Evolutionary conservation across 2,888 invertebrate genomes (phyloP).

Genomic region (Eulithis testata): DNA sequence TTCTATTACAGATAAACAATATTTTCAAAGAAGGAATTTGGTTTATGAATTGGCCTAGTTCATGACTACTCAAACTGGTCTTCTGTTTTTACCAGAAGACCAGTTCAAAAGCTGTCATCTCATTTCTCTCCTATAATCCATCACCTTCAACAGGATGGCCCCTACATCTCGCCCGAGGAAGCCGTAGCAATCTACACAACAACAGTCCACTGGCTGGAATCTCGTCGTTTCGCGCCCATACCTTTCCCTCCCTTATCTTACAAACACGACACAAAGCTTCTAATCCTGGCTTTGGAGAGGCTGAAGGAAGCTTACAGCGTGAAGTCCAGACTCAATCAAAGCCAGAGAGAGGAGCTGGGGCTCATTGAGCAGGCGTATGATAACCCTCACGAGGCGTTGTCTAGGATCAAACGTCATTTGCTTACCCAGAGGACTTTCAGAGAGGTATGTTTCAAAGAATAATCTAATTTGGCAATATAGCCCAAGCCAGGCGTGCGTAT

Average conservation of each 20-base stretch:
- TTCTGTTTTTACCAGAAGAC: no score
- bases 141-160: constrained; percentile 90
- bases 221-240: constrained; percentile 98
- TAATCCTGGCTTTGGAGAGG: constrained; percentile 98
- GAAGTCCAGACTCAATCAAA: constrained; percentile 98
- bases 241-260: constrained; percentile 99
- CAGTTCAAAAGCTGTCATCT: no score
- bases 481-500: no score
- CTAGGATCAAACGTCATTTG: constrained; percentile 99
- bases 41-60: no score
- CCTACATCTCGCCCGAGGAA: constrained; percentile 99
- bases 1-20: no score
- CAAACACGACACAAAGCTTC: constrained; percentile 99
- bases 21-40: no score
- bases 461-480: no score
- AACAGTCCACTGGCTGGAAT: constrained; percentile 99
- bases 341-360: constrained; percentile 98
- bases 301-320: constrained; percentile 99
- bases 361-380: constrained; percentile 99
- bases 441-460: constrained; percentile 86
- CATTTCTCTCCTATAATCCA: neutral
- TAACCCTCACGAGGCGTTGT: constrained; percentile 99
- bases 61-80: no score
- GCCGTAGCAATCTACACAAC: constrained; percentile 99
- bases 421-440: constrained; percentile 99